phyloP scores from a whole-genome alignment of 2,797 vertebrate species.

The Gambusia yucatana region DNA sequence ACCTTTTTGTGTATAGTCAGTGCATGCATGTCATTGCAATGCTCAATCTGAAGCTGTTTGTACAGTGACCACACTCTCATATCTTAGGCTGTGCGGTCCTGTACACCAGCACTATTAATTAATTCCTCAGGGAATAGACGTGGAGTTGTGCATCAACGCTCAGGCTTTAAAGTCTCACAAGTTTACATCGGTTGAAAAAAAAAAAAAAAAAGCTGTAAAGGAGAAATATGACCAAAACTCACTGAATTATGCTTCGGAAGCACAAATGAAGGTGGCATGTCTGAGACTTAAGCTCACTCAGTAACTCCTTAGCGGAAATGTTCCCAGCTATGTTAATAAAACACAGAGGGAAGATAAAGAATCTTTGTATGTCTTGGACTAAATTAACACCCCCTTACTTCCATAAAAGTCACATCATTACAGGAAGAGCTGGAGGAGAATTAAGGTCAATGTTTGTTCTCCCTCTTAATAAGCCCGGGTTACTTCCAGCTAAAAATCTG shows the following conservation, averaged over 20 bases:
- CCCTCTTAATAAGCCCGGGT: slow-evolving; percentile 56
- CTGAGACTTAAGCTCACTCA: slow-evolving; percentile 53
- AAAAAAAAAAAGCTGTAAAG: not conserved
- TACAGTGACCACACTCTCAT: slow-evolving; percentile 65
- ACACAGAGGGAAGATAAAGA: slow-evolving; percentile 65
- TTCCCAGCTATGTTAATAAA: slow-evolving; percentile 72
- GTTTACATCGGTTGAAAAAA: slow-evolving; percentile 10
- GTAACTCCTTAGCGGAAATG: slow-evolving; percentile 62
- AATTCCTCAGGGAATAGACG: slow-evolving; percentile 77
- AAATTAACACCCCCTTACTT: slow-evolving; percentile 66
- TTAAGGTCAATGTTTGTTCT: slow-evolving; percentile 60
- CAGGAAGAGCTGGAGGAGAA: slow-evolving; percentile 53
- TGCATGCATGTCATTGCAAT: slow-evolving; percentile 34
- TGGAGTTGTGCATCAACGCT: slow-evolving; percentile 64
- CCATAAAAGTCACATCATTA: slow-evolving; percentile 63
- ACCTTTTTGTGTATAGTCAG: slow-evolving; percentile 4
- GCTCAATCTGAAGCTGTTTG: slow-evolving; percentile 70
- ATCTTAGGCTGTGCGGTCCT: slow-evolving; percentile 61
- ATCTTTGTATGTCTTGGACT: slow-evolving; percentile 73
- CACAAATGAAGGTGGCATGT: slow-evolving; percentile 54
- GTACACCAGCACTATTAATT: slow-evolving; percentile 72
- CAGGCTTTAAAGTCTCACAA: slow-evolving; percentile 55
- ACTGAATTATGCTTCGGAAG: slow-evolving; percentile 33
- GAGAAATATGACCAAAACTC: slow-evolving; percentile 12
- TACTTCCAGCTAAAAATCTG: slow-evolving; percentile 39